Conservation (phyloP, 2,113 vertebrate genomes). For the Megaceryle torquata region DNA sequence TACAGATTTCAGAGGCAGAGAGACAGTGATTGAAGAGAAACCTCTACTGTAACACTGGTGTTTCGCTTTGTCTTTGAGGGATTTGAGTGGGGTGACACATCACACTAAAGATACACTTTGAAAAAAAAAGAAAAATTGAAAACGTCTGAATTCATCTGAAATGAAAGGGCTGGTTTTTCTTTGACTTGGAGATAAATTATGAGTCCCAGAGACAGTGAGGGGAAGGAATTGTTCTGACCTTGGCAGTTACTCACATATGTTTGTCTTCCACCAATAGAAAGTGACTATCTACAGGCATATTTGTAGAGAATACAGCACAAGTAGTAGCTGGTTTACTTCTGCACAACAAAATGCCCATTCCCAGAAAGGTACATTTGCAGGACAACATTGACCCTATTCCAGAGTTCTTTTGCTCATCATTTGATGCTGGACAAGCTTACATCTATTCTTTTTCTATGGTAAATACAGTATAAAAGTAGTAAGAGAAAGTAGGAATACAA, state of each 20-base stretch:
- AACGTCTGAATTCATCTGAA: neutral
- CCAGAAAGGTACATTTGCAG: neutral
- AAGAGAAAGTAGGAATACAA: neutral
- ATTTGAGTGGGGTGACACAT: neutral
- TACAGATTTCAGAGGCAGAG: slow-evolving; percentile 12
- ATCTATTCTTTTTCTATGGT: neutral
- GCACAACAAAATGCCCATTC: neutral
- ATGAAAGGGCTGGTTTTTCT: neutral
- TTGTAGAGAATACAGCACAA: neutral
- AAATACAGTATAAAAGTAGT: neutral
- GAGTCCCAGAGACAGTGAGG: neutral
- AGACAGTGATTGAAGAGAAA: slow-evolving; percentile 17
- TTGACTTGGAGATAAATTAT: neutral
- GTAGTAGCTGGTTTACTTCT: neutral
- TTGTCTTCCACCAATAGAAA: neutral
- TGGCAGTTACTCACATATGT: neutral
- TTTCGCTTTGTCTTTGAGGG: neutral
- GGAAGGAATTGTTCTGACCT: neutral
- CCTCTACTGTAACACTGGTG: neutral
- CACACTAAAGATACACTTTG: neutral
- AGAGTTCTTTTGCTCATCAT: neutral
- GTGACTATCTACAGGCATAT: neutral
- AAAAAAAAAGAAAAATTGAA: neutral
- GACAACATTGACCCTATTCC: neutral
- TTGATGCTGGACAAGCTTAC: neutral